A percentile compares a stretch with the other conserved stretches of the same genome.
These are phyloP conservation scores for Chaetops frenatus DNA, from an alignment of 2,113 vertebrate genomes.

Conservation along the genomic window DNA sequence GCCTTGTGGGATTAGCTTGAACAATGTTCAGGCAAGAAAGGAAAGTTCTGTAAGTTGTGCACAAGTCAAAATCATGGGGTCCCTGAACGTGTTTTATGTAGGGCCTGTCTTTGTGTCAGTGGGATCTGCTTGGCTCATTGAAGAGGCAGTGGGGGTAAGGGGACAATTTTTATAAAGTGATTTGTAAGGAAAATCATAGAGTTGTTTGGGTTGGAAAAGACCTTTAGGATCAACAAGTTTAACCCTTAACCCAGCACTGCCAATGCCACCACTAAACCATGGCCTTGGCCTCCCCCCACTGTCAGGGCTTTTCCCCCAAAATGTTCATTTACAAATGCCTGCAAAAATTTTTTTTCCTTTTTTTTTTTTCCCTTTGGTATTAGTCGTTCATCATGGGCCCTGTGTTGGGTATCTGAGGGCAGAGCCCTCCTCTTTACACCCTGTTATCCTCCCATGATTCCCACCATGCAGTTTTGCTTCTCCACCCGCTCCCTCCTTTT, in stretches of 20 bases:
- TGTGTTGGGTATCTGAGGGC: neutral
- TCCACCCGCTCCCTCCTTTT: neutral
- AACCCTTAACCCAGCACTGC: neutral
- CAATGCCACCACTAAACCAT: neutral
- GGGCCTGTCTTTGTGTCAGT: neutral
- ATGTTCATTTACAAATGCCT: neutral
- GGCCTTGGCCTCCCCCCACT: neutral
- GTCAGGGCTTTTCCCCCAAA: neutral
- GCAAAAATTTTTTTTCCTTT: no score
- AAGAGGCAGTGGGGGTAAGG: no score
- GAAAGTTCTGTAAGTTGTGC: neutral
- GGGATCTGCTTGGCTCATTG: neutral
- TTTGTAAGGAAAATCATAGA: neutral
- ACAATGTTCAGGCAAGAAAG: neutral
- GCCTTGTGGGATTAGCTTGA: neutral
- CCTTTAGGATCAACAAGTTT: neutral
- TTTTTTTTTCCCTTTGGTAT: no score
- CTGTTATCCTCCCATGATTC: neutral
- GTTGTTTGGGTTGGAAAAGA: neutral
- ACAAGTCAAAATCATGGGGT: accelerated
- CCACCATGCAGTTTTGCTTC: neutral
- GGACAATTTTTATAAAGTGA: accelerated
- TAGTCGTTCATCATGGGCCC: accelerated
- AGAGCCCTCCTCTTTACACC: neutral
- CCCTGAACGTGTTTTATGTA: accelerated